These are phyloP conservation scores for Turritopsis rubra DNA, from an alignment of 30 jellyfish, hydroid and myxozoan genomes.

Conservation along the genomic window DNA sequence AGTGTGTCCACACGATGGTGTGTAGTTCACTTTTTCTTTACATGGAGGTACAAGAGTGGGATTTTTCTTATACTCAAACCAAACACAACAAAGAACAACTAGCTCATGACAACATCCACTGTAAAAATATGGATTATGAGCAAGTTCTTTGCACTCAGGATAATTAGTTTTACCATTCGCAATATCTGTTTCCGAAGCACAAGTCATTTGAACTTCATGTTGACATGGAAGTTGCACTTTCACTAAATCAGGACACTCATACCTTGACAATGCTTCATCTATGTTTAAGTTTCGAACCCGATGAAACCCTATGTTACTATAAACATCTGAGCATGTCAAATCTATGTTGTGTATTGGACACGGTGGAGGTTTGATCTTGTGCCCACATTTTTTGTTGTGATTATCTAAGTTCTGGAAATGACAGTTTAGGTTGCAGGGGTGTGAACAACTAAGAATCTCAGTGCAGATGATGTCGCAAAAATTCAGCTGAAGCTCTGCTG, in stretches of 20 bases:
- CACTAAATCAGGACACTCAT: not conserved
- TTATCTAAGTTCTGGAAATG: slow-evolving; percentile 5
- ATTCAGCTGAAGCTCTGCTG: not conserved
- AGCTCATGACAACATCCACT: slow-evolving; percentile 14
- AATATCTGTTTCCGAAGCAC: slow-evolving; percentile 10
- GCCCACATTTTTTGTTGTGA: not conserved
- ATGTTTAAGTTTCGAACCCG: not conserved
- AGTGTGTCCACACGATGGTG: slow-evolving; percentile 17
- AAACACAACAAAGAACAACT: slow-evolving; percentile 1
- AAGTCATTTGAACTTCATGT: slow-evolving; percentile 1
- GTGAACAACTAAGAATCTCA: not conserved
- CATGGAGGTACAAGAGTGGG: slow-evolving; percentile 1
- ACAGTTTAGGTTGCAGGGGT: slow-evolving; percentile 8
- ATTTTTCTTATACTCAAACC: slow-evolving; percentile 9
- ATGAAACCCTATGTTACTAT: not conserved
- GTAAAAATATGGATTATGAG: slow-evolving; percentile 16
- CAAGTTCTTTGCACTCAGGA: slow-evolving; percentile 20
- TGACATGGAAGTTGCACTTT: slow-evolving; percentile 16
- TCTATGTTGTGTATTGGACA: not conserved
- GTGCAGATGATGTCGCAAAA: slow-evolving; percentile 16
- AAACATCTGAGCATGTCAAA: slow-evolving; percentile 18
- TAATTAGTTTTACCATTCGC: slow-evolving; percentile 9
- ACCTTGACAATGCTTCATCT: slow-evolving; percentile 10
- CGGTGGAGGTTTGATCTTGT: not conserved
- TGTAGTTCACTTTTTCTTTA: slow-evolving; percentile 9